Conservation (phyloP, 2,113 vertebrate species). For the Rhynchomys soricoides region DNA sequence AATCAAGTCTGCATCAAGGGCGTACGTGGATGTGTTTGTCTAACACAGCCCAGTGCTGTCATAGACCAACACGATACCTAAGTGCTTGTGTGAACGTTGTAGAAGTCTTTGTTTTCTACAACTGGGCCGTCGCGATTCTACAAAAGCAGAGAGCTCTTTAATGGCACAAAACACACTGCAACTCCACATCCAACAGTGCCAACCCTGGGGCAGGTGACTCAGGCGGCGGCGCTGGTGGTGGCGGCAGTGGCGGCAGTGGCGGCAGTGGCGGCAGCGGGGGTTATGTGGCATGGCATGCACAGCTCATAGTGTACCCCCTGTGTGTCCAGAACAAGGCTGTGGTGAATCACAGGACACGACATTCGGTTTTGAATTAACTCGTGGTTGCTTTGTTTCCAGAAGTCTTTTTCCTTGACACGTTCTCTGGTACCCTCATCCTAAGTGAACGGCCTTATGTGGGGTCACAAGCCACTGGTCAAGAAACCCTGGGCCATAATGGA, state of each 20-base stretch:
- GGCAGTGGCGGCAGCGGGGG: too few relatives aligned
- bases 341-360: not conserved
- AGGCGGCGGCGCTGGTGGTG: not conserved
- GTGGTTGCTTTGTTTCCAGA: not conserved
- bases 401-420: not conserved
- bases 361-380: not conserved
- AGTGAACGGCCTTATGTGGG: too few relatives aligned
- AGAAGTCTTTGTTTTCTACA: not conserved
- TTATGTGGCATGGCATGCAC: rapidly evolving
- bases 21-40: not conserved
- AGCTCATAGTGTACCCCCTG: too few relatives aligned
- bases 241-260: too few relatives aligned
- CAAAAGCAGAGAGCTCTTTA: not conserved
- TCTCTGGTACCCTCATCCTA: too few relatives aligned
- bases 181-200: too few relatives aligned
- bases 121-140: not conserved
- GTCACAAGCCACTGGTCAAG: not conserved
- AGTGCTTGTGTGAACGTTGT: too few relatives aligned
- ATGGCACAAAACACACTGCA: not conserved
- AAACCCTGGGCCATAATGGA: not conserved
- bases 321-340: not conserved
- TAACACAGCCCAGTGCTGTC: too few relatives aligned
- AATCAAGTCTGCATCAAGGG: not conserved
- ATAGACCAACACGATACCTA: too few relatives aligned
- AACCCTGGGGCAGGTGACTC: not conserved